A percentile compares a stretch with the other conserved stretches of the same genome.
These are phyloP conservation scores for Eupithecia subumbrata DNA, from an alignment of 2,888 invertebrate species.

Conservation along the genomic window DNA sequence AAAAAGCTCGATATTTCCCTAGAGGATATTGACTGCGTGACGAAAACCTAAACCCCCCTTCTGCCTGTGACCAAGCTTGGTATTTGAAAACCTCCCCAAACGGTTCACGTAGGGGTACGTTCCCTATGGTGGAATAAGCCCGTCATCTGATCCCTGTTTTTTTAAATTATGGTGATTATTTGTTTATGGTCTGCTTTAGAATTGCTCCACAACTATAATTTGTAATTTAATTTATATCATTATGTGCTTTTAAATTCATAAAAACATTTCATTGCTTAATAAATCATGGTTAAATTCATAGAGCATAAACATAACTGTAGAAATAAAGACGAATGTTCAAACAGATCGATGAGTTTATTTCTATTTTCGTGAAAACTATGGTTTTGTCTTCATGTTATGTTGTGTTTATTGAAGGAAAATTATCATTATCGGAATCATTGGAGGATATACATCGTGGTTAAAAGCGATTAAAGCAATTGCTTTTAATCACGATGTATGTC, in stretches of 20 bases:
- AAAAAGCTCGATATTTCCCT: too few relatives aligned
- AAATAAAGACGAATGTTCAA: not conserved
- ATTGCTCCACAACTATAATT: not conserved
- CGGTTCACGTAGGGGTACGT: too few relatives aligned
- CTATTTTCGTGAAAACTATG: not conserved
- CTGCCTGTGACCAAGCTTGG: too few relatives aligned
- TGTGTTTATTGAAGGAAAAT: not conserved
- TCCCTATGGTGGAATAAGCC: too few relatives aligned
- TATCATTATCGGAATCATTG: not conserved
- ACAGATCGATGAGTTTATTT: not conserved
- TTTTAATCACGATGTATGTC: too few relatives aligned
- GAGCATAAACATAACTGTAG: not conserved
- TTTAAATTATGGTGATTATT: not conserved
- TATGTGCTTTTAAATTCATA: too few relatives aligned
- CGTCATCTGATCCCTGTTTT: not conserved
- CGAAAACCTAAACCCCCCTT: too few relatives aligned
- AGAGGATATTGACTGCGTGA: too few relatives aligned
- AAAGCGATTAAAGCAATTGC: not conserved
- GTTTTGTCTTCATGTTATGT: not conserved
- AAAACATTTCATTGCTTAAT: not conserved
- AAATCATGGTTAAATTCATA: not conserved
- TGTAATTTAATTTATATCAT: too few relatives aligned
- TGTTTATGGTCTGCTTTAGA: not conserved
- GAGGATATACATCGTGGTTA: not conserved
- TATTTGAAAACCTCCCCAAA: too few relatives aligned